phyloP scores from a whole-genome alignment of 2,113 vertebrate species.

The Felis catus region DNA sequence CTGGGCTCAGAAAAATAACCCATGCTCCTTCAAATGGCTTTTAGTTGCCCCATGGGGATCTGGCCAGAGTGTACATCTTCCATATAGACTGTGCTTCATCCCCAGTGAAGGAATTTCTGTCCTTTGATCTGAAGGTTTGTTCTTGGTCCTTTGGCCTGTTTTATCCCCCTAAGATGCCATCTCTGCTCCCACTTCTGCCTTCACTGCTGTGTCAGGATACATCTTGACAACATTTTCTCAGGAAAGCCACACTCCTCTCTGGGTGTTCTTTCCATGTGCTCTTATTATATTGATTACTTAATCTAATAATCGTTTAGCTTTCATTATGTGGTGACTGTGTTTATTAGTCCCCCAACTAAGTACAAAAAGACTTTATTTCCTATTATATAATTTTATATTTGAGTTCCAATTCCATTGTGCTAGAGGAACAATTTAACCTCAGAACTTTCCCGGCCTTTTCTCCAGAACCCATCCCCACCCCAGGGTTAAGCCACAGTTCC shows the following conservation, averaged over 20 bases:
- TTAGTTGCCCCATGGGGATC: not conserved
- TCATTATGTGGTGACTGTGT: not conserved
- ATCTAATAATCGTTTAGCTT: not conserved
- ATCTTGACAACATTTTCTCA: not conserved
- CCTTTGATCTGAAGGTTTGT: not conserved
- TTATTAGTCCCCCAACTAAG: not conserved
- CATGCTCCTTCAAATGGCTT: not conserved
- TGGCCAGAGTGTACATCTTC: too few species aligned
- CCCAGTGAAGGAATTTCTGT: not conserved
- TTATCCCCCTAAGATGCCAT: not conserved
- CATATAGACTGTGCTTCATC: not conserved
- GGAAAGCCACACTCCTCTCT: not conserved
- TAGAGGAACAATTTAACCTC: not conserved
- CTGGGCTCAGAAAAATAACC: not conserved
- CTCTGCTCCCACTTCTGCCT: not conserved
- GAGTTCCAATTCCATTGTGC: not conserved
- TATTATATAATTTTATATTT: not conserved
- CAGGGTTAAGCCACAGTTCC: not conserved
- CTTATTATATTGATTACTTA: not conserved
- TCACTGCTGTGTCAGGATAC: not conserved
- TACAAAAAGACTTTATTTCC: slow-evolving; percentile 1
- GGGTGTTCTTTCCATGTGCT: not conserved
- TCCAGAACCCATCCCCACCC: not conserved
- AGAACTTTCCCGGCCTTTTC: not conserved
- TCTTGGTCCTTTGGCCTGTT: not conserved